Conservation (phyloP, 2,888 invertebrate species). For the Metalampra italica region DNA sequence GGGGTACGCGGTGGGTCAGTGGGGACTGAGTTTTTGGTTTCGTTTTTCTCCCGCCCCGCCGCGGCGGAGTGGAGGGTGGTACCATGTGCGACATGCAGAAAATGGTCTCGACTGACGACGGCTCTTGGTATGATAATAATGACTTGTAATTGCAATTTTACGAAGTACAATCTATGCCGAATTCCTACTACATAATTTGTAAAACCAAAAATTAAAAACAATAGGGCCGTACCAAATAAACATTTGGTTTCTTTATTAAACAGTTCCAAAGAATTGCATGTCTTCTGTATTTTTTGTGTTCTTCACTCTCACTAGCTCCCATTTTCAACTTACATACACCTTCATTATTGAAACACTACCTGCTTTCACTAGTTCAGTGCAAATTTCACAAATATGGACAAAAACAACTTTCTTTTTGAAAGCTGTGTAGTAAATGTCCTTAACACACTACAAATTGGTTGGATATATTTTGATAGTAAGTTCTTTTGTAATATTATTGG, state of each 20-base stretch:
- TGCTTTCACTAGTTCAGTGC: constrained; percentile 36
- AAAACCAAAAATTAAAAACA: no score
- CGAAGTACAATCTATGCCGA: neutral
- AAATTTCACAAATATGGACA: constrained; percentile 20
- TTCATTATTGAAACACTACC: constrained; percentile 14
- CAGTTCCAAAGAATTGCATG: neutral
- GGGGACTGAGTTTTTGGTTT: constrained; percentile 52
- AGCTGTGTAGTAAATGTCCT: neutral
- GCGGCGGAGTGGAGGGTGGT: constrained; percentile 30
- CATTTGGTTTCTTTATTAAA: neutral
- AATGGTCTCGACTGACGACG: constrained; percentile 63
- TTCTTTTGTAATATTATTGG: no score
- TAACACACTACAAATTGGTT: neutral
- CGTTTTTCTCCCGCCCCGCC: constrained; percentile 48
- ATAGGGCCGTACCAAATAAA: neutral
- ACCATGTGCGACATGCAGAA: constrained; percentile 74
- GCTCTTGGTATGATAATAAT: constrained; percentile 56
- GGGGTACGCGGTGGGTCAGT: constrained; percentile 34
- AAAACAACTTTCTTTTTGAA: constrained; percentile 9
- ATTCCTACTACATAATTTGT: no score
- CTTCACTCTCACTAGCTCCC: neutral
- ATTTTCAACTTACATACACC: neutral
- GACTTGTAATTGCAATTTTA: neutral
- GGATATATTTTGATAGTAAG: neutral
- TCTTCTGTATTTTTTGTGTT: no score